Base-by-base conservation (phyloP, 1,140 invertebrate genomes). In the Chrysoperla carnea region DNA sequence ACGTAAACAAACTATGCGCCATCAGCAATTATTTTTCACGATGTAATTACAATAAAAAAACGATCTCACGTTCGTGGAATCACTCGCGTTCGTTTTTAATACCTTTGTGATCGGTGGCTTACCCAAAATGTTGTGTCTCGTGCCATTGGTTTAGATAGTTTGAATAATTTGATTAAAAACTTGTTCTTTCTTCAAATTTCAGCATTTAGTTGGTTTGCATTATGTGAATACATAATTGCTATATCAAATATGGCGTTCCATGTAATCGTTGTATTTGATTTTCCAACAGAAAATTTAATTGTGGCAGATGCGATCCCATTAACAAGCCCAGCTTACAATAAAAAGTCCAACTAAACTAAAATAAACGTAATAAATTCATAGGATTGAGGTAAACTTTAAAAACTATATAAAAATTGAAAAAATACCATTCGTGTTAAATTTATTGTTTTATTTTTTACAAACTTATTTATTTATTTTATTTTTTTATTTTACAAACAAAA, bases 171-270 rank as follows among this genome's bases (percentile, higher is more conserved):
- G 5, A 23, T 23, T 23, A 23, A 23, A 23, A 23, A 23, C 5
- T 23, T 23, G 2, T 23, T 23, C 17, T 5, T 23, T n/a, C n/a
- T 23, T 23, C 2, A 23, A 23, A 23, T 23, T 73, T 50, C 67
- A 91, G 88, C 88, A 44, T 93, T 91, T 63, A 91, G 85, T 59
- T 87, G 82, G 81, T 93, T 93, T 64, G 87, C 88, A 4, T 69
- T 89, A 36, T 89, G 85, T 59, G 88, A 93, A 58, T 93, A 91
- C 61, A 71, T 90, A 46, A 81, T 93, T 56, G 87, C 86, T 36
- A 78, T 77, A 36, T 78, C 84, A 54, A 93, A 91, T 58, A 91
- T 93, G 84, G 78, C 77, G 33, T 93, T 88, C 63, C 87, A 93
- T 56, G 75, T 85, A 15, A 84, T 85, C 8, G 82, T 88, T 28